These are phyloP conservation scores for Ctenosaura bakeri DNA, from an alignment of 2,797 vertebrate species.

Conservation along the genomic window DNA sequence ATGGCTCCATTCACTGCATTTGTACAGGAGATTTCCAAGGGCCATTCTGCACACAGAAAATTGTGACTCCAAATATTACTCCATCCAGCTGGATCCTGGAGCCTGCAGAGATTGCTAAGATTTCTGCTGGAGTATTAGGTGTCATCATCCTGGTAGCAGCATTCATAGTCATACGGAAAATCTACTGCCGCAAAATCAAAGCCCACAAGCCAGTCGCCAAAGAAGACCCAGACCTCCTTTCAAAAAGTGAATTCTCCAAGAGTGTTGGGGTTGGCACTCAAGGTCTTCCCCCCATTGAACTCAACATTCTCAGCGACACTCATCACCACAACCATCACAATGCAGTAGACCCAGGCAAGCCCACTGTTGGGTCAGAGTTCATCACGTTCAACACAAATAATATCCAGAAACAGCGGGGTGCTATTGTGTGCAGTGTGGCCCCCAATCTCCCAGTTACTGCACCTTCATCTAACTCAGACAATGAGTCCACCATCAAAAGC, in stretches of 20 bases:
- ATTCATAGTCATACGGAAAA: constrained; percentile 82
- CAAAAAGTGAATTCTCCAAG: constrained; percentile 85
- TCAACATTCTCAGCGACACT: constrained; percentile 81
- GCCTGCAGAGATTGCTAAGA: constrained; percentile 86
- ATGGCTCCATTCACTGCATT: constrained; percentile 80
- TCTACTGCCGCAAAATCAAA: constrained; percentile 82
- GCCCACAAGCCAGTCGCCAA: constrained; percentile 87
- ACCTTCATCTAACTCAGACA: constrained; percentile 87
- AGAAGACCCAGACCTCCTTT: constrained; percentile 92
- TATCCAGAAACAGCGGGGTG: constrained; percentile 81
- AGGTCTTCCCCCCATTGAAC: constrained; percentile 84
- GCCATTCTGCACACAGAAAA: constrained; percentile 68
- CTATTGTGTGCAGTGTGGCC: constrained; percentile 95
- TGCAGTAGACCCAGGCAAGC: constrained; percentile 76
- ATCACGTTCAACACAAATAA: constrained; percentile 80
- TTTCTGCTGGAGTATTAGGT: constrained; percentile 79
- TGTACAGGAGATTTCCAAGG: constrained; percentile 69
- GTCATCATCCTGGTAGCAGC: constrained; percentile 76
- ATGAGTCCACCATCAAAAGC: constrained; percentile 89
- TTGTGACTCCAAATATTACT: constrained; percentile 72
- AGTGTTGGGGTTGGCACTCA: constrained; percentile 84
- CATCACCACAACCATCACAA: constrained; percentile 81
- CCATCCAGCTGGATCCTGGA: constrained; percentile 75
- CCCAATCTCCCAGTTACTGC: constrained; percentile 89
- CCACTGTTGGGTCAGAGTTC: constrained; percentile 72